A percentile compares a stretch with the other conserved stretches of the same genome.
Conservation (phyloP, 2,797 vertebrate genomes). For the Semotilus atromaculatus region DNA sequence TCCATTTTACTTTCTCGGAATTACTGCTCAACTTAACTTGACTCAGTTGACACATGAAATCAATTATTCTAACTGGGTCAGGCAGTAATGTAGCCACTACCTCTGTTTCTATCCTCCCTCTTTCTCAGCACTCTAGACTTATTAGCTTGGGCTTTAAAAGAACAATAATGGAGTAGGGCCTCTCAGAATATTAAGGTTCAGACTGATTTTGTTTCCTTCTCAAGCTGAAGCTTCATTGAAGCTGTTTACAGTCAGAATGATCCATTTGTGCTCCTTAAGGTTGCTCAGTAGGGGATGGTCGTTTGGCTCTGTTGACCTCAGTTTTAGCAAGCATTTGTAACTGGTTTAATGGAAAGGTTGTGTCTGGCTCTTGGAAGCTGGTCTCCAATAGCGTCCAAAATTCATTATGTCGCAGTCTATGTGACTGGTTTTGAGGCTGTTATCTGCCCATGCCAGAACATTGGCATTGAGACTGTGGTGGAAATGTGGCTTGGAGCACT, state of each 20-base stretch:
- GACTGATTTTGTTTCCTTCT: slow-evolving; percentile 30
- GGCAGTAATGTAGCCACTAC: slow-evolving; percentile 56
- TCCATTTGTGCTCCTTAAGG: background rate
- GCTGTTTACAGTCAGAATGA: slow-evolving; percentile 14
- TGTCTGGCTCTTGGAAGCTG: slow-evolving; percentile 15
- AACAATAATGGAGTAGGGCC: slow-evolving; percentile 39
- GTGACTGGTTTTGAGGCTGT: slow-evolving; percentile 54
- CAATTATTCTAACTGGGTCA: slow-evolving; percentile 72
- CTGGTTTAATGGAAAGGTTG: slow-evolving; percentile 39
- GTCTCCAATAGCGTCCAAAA: slow-evolving; percentile 20
- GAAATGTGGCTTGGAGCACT: slow-evolving; percentile 42
- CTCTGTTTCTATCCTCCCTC: slow-evolving; percentile 44
- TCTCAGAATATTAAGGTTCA: slow-evolving; percentile 36
- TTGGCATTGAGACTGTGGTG: slow-evolving; percentile 50
- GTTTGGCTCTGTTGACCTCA: slow-evolving; percentile 8
- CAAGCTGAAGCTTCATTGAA: background rate
- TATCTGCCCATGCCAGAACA: slow-evolving; percentile 70
- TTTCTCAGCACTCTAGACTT: slow-evolving; percentile 34
- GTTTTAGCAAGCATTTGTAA: slow-evolving; percentile 34
- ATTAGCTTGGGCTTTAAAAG: slow-evolving; percentile 44
- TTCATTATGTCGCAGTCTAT: slow-evolving; percentile 47
- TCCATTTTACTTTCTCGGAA: slow-evolving; percentile 55
- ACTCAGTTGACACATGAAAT: slow-evolving; percentile 67
- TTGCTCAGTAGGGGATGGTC: background rate
- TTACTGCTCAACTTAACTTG: slow-evolving; percentile 63